These are phyloP conservation scores for Anorthoa munda DNA, from an alignment of 2,888 invertebrate species.

Conservation along the genomic window DNA sequence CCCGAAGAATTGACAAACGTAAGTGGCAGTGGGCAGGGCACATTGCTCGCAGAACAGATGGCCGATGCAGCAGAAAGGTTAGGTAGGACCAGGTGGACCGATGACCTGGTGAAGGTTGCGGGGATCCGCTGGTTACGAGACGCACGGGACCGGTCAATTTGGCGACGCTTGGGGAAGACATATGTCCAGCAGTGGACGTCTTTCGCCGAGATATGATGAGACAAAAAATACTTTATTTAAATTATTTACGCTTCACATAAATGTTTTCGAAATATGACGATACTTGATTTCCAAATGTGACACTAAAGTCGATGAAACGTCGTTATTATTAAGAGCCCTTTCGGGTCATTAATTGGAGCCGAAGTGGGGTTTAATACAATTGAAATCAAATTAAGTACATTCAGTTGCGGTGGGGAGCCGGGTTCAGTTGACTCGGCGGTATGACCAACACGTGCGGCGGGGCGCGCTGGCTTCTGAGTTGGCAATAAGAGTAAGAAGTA, in stretches of 20 bases:
- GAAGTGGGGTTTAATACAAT: conserved; percentile 88
- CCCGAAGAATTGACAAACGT: too few species aligned
- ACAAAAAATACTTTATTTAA: conserved; percentile 5
- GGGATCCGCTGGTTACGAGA: too few species aligned
- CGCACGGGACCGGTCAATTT: too few species aligned
- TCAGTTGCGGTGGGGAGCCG: conserved; percentile 85
- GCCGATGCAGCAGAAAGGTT: too few species aligned
- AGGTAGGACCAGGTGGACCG: too few species aligned
- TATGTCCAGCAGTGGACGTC: too few species aligned
- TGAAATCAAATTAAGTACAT: conserved; percentile 90
- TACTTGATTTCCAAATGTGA: conserved; percentile 50
- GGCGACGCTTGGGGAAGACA: too few species aligned
- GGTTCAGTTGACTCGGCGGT: conserved; percentile 88
- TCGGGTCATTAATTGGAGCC: conserved; percentile 85
- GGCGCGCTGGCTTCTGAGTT: conserved; percentile 69
- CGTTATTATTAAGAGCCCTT: conserved; percentile 79
- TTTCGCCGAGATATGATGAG: too few species aligned
- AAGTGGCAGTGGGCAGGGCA: too few species aligned
- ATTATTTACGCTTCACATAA: conserved; percentile 18
- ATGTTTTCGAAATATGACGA: conserved; percentile 44
- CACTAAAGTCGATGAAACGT: conserved; percentile 58
- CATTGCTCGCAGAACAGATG: too few species aligned
- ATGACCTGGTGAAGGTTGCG: too few species aligned
- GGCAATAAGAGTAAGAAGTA: conserved; percentile 81
- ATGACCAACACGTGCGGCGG: conserved; percentile 81